Evolutionary conservation across 1,140 invertebrate species (phyloP).

Genomic region (Drosophila repletoides): DNA sequence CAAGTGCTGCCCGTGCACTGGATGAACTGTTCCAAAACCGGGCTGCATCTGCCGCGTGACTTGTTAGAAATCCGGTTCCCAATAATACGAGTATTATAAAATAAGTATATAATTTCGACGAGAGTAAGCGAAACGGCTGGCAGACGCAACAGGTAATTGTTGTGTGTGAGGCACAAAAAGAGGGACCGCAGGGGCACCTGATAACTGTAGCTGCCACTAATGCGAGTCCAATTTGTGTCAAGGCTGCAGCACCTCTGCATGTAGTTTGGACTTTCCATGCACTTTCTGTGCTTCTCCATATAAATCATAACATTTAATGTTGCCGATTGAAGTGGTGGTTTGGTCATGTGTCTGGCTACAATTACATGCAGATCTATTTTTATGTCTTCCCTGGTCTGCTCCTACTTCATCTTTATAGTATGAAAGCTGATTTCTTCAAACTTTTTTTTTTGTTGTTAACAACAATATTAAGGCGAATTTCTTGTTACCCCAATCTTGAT

Average conservation of each 20-base stretch:
- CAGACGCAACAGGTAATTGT: conserved; percentile 16
- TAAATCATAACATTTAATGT: no score
- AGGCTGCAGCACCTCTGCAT: conserved; percentile 50
- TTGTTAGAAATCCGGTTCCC: conserved; percentile 69
- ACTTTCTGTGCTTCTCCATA: conserved; percentile 6
- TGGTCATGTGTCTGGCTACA: conserved; percentile 61
- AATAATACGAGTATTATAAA: conserved; percentile 54
- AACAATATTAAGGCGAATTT: conserved; percentile 50
- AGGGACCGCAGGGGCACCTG: background rate
- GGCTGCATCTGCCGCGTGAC: conserved; percentile 71
- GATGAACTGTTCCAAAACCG: conserved; percentile 11
- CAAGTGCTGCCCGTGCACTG: conserved; percentile 25
- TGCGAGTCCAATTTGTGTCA: conserved; percentile 62
- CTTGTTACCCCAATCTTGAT: conserved; percentile 46
- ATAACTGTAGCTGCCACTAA: conserved; percentile 6
- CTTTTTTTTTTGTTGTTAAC: conserved; percentile 4
- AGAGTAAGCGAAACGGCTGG: conserved; percentile 23
- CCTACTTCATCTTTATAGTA: no score
- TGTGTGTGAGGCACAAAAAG: background rate
- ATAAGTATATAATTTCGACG: conserved; percentile 59
- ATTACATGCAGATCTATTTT: conserved; percentile 44
- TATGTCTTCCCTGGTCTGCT: background rate
- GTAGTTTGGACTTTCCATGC: conserved; percentile 55
- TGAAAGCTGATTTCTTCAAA: no score
- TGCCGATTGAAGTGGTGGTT: no score